phyloP scores from a whole-genome alignment of 2,888 invertebrate species.

The Pedicia rivosa region DNA sequence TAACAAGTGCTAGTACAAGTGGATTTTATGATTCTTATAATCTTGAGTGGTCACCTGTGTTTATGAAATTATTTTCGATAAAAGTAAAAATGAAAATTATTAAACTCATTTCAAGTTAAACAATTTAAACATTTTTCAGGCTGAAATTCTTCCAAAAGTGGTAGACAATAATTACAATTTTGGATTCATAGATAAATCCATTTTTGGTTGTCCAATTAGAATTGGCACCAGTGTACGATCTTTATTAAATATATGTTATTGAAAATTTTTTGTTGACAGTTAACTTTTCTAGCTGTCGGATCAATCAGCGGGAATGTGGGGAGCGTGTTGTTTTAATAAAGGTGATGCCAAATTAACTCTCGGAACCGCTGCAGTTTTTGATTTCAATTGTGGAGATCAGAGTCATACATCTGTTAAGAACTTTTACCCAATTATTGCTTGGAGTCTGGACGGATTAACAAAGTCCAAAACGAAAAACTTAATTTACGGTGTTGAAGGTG shows the following conservation, averaged over 20 bases:
- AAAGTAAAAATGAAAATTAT: slow-evolving; percentile 19
- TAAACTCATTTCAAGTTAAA: no score
- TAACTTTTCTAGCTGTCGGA: slow-evolving; percentile 30
- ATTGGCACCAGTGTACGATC: slow-evolving; percentile 58
- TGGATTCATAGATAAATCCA: slow-evolving; percentile 42
- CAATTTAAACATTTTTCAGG: no score
- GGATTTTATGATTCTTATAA: slow-evolving; percentile 89
- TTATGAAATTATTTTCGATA: slow-evolving; percentile 52
- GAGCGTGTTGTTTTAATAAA: slow-evolving; percentile 60
- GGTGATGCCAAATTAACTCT: slow-evolving; percentile 77
- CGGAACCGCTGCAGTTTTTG: slow-evolving; percentile 82
- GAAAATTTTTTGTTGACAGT: background rate
- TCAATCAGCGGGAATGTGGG: slow-evolving; percentile 80
- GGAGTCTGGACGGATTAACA: slow-evolving; percentile 34
- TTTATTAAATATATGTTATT: no score
- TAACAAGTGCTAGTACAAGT: slow-evolving; percentile 81
- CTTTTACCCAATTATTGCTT: slow-evolving; percentile 82
- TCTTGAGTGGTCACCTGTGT: slow-evolving; percentile 66
- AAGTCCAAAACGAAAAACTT: slow-evolving; percentile 33
- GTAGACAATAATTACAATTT: slow-evolving; percentile 64
- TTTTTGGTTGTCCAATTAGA: slow-evolving; percentile 64
- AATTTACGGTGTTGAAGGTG: slow-evolving; percentile 71
- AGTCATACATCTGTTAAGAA: slow-evolving; percentile 73
- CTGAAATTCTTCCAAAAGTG: slow-evolving; percentile 59
- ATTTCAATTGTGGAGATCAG: slow-evolving; percentile 59